Conservation (phyloP, 2,888 invertebrate species). For the Blastobasis lacticolella region DNA sequence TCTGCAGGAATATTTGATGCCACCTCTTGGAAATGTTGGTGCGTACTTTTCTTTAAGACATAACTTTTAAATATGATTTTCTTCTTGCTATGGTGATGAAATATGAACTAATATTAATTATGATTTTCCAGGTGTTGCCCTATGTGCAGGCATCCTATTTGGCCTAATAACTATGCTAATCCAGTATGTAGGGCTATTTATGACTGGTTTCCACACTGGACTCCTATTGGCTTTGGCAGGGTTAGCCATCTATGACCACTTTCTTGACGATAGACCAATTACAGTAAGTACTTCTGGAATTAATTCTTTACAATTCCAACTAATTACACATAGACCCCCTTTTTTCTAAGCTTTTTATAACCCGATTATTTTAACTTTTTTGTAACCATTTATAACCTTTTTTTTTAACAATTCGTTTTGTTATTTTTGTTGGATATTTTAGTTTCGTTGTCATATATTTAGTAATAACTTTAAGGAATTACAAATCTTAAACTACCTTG, state of each 20-base stretch:
- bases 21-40: slow-evolving; percentile 83
- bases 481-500: no score
- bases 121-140: slow-evolving; percentile 72
- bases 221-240: slow-evolving; percentile 76
- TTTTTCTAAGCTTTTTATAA: no score
- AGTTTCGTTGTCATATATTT: no score
- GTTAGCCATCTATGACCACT: slow-evolving; percentile 75
- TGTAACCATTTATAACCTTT: no score
- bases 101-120: background rate
- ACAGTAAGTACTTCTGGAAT: slow-evolving; percentile 55
- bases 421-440: no score
- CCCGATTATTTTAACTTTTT: no score
- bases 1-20: slow-evolving; percentile 85
- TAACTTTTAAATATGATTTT: no score
- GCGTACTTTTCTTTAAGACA: slow-evolving; percentile 25
- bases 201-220: slow-evolving; percentile 86
- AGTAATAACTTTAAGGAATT: no score
- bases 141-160: slow-evolving; percentile 83
- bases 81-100: no score
- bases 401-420: no score
- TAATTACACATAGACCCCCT: no score
- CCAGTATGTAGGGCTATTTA: slow-evolving; percentile 86
- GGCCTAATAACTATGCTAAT: slow-evolving; percentile 88
- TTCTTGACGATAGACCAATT: slow-evolving; percentile 68
- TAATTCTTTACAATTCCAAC: background rate